Conservation (phyloP, 2,888 invertebrate species). For the Nycteola revayana region DNA sequence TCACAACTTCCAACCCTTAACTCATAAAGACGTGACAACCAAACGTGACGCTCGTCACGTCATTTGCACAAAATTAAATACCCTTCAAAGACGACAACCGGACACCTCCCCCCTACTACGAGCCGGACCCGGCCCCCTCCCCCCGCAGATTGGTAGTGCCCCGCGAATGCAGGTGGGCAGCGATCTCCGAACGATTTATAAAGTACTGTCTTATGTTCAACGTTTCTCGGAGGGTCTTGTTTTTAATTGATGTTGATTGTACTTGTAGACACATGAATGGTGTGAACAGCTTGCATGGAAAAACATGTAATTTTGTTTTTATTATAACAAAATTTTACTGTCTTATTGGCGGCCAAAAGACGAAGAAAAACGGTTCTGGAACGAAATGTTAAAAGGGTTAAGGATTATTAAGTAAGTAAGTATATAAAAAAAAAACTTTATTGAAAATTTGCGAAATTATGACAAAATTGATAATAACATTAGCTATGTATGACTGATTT, state of each 20-base stretch:
- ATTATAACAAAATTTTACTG: no score
- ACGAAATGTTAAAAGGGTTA: no score
- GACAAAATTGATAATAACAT: no score
- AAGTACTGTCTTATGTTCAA: constrained; percentile 45
- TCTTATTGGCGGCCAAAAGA: no score
- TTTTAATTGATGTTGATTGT: constrained; percentile 9
- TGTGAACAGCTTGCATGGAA: no score
- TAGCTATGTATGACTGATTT: no score
- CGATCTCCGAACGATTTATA: constrained; percentile 63
- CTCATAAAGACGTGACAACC: background rate
- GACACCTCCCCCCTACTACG: constrained; percentile 24
- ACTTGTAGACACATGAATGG: no score
- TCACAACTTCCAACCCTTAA: background rate
- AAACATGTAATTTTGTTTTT: no score
- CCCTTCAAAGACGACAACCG: constrained; percentile 64
- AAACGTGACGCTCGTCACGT: constrained; percentile 41
- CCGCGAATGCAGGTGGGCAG: constrained; percentile 71
- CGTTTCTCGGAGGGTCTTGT: constrained; percentile 14
- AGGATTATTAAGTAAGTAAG: no score
- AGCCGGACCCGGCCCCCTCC: constrained; percentile 30
- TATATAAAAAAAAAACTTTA: no score
- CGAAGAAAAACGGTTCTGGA: no score
- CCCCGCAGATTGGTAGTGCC: constrained; percentile 71
- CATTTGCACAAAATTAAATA: constrained; percentile 79
- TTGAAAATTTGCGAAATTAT: no score